Evolutionary conservation across 2,113 vertebrate species (phyloP), one percentile per base, ranked within the genome.

Genomic region (Nibea albiflora): DNA sequence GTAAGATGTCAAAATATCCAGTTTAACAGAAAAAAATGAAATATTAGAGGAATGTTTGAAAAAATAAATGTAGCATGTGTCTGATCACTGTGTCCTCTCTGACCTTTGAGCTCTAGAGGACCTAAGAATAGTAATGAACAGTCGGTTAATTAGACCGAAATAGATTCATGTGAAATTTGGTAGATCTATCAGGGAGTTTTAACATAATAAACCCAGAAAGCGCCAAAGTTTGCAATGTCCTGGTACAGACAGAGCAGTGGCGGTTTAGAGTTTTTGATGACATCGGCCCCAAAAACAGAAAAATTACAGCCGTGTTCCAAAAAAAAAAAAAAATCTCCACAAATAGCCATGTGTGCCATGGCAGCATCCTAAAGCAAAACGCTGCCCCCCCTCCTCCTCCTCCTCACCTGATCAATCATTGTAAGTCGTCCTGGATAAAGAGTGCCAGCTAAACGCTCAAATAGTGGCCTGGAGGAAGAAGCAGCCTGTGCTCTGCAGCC

Each of bases 401-500:
- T 26, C 63, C 7, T 1, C 64, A 44, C 22, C 70, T 77, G 73
- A 84, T 86, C 71, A 71, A 61, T 90, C 80, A 77, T 60, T 47
- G 62, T 69, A 47, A 69, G 56, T 28, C 58, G 15, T 6, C 73
- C 76, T 35, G 67, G 54, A 71, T 79, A 68, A 68, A 79, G 66
- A 26, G 58, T 50, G 56, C 28, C 76, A 62, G 73, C 58, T 61
- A 26, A 88, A 78, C n/a, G 66, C 9, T 66, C 15, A 63, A 65
- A 81, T 56, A 46, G 50, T 35, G 69, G 77, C 52, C 73, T 67
- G 52, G 46, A 72, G 61, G 58, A 77, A 64, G 60, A 78, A 76
- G 46, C 54, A 54, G 76, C 35, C 67, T 67, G 69, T 73, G 53
- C 73, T 76, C 69, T 88, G 78, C 74, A 76, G 71, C 58, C 80